A percentile compares a stretch with the other conserved stretches of the same genome.
Conservation (phyloP, 2,113 vertebrate genomes). For the Myiozetetes cayanensis region DNA sequence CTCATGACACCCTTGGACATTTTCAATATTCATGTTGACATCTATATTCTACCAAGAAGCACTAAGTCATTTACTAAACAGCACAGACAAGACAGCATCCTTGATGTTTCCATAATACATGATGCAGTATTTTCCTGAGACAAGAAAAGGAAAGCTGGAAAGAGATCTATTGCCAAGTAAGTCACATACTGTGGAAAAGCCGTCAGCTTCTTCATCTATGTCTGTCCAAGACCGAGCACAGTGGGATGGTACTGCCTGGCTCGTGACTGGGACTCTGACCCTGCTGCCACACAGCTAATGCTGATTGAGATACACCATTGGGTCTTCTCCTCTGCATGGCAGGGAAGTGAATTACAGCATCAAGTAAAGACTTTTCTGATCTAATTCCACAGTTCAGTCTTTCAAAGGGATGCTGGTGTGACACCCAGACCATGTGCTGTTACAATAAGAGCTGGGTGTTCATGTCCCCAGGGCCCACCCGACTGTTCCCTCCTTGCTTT, state of each 20-base stretch:
- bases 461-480: accelerated
- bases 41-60: constrained; percentile 21
- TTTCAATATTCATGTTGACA: constrained; percentile 11
- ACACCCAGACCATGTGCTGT: accelerated
- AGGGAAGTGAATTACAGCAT: not conserved
- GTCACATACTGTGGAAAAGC: not conserved
- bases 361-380: not conserved
- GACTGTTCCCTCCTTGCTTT: accelerated
- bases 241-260: not conserved
- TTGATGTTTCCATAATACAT: constrained; percentile 2
- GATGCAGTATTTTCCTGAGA: not conserved
- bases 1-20: not conserved
- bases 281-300: not conserved
- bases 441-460: not conserved
- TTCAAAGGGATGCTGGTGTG: not conserved
- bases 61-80: not conserved
- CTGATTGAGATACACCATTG: not conserved
- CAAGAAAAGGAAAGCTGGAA: not conserved
- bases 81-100: not conserved
- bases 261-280: not conserved
- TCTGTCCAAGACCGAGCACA: not conserved
- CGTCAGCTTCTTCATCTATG: not conserved
- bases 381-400: not conserved
- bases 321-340: not conserved
- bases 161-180: not conserved